A percentile compares a stretch with the other conserved stretches of the same genome.
These are phyloP conservation scores for Caenorhabditis wallacei DNA, from an alignment of 2,888 invertebrate genomes.

Conservation along the genomic window DNA sequence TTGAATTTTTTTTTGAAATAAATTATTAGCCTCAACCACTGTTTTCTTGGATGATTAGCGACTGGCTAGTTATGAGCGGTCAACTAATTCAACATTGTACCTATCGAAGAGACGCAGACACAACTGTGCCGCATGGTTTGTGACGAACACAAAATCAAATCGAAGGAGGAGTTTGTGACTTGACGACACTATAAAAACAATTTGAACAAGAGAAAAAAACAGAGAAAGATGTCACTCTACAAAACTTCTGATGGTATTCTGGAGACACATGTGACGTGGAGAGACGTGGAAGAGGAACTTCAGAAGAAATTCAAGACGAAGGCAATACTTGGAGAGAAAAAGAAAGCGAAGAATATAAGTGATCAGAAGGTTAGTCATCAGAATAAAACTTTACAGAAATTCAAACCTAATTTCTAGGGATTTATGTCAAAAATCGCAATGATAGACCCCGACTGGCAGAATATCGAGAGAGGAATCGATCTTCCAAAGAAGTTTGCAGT, in stretches of 20 bases:
- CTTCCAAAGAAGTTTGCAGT: slow-evolving; percentile 56
- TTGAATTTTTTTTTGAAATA: no score
- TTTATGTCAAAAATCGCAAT: slow-evolving; percentile 63
- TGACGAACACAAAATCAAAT: slow-evolving; percentile 15
- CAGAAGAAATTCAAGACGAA: slow-evolving; percentile 27
- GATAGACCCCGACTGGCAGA: slow-evolving; percentile 62
- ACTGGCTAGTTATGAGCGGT: no score
- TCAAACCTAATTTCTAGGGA: slow-evolving; percentile 32
- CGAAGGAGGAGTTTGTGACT: slow-evolving; percentile 12
- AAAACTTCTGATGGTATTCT: slow-evolving; percentile 41
- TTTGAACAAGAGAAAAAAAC: background rate
- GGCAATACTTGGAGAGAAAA: slow-evolving; percentile 39
- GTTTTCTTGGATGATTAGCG: no score
- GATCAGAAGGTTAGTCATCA: slow-evolving; percentile 31
- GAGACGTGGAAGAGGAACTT: slow-evolving; percentile 38
- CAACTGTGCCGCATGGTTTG: slow-evolving; percentile 17
- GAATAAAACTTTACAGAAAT: background rate
- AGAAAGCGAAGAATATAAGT: slow-evolving; percentile 38
- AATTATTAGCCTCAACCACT: no score
- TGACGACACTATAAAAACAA: background rate
- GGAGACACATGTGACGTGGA: slow-evolving; percentile 55
- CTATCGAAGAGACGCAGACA: slow-evolving; percentile 28
- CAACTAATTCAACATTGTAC: no score
- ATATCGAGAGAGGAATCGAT: slow-evolving; percentile 12
- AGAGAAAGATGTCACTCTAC: slow-evolving; percentile 33